These are phyloP conservation scores for Erebia ligea DNA, from an alignment of 2,888 invertebrate genomes.

Conservation along the genomic window DNA sequence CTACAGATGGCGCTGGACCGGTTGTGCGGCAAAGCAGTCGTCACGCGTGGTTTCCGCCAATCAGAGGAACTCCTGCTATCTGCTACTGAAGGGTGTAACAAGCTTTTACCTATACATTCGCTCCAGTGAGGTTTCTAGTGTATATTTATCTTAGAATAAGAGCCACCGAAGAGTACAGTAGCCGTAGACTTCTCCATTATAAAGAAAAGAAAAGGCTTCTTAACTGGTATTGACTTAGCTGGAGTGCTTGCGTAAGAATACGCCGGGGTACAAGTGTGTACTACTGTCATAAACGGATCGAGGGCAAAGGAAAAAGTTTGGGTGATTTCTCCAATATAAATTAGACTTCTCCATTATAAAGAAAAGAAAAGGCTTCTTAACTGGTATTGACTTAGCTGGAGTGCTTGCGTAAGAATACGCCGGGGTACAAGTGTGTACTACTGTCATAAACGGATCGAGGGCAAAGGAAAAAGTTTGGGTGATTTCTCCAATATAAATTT, in stretches of 20 bases:
- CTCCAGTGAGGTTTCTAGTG: background rate
- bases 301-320: no score
- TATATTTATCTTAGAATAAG: background rate
- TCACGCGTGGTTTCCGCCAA: no score
- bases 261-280: background rate
- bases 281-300: background rate
- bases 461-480: background rate
- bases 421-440: background rate
- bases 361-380: background rate
- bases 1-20: no score
- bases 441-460: background rate
- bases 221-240: background rate
- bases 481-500: conserved; percentile 1
- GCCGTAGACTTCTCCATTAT: conserved; percentile 13
- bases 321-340: no score
- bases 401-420: background rate
- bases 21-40: no score
- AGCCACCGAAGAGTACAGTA: conserved; percentile 10
- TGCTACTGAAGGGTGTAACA: no score
- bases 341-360: conserved; percentile 11
- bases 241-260: background rate
- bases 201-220: background rate
- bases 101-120: no score
- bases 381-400: background rate
- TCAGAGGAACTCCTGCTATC: no score